Conservation (phyloP, 1,140 invertebrate genomes). For the Bicyclus anynana region DNA sequence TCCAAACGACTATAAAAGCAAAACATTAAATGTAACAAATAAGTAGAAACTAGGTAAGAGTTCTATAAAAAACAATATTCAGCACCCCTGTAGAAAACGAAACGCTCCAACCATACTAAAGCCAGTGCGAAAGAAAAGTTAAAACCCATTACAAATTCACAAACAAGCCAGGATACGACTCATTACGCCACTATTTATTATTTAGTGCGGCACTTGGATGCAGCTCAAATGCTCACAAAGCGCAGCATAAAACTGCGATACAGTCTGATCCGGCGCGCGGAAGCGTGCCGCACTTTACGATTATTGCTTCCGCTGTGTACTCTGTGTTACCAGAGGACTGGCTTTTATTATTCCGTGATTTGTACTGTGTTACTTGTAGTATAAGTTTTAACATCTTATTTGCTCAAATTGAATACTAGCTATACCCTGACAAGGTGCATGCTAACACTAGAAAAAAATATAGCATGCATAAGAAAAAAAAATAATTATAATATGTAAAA, state of each 20-base stretch:
- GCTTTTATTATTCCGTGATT: slow-evolving; percentile 51
- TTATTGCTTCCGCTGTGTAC: slow-evolving; percentile 50
- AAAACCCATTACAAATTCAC: too few species aligned
- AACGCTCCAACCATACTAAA: background rate
- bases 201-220: slow-evolving; percentile 44
- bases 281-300: slow-evolving; percentile 54
- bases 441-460: too few species aligned
- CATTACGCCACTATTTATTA: slow-evolving; percentile 34
- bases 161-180: slow-evolving; percentile 5
- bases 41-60: too few species aligned
- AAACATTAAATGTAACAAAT: too few species aligned
- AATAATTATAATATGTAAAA: too few species aligned
- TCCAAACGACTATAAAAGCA: too few species aligned
- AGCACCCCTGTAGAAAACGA: too few species aligned
- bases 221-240: slow-evolving; percentile 46
- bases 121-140: background rate
- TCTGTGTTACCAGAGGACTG: slow-evolving; percentile 32
- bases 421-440: too few species aligned
- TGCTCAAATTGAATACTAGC: too few species aligned
- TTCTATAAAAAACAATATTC: background rate
- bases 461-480: too few species aligned
- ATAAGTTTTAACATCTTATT: too few species aligned
- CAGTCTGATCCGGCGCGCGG: slow-evolving; percentile 30
- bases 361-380: too few species aligned
- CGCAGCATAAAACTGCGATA: slow-evolving; percentile 47